A percentile compares a stretch with the other conserved stretches of the same genome.
Evolutionary conservation across 2,797 vertebrate species (phyloP).

Genomic region (Champsocephalus gunnari): DNA sequence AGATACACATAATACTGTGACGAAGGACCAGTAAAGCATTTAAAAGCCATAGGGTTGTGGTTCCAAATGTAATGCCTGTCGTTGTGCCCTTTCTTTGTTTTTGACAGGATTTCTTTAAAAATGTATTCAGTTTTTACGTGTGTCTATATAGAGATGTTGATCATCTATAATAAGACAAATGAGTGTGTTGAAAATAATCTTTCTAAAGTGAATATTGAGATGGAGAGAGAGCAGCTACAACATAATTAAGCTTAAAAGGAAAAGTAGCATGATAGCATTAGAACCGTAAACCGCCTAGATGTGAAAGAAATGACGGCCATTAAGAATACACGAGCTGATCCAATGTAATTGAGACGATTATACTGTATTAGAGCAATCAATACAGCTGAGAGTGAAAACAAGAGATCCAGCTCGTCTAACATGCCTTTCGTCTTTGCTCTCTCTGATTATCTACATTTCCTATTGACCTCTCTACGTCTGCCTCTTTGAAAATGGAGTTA

Average conservation of each 20-base stretch:
- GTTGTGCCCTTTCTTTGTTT: conserved; percentile 6
- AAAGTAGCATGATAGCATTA: conserved; percentile 49
- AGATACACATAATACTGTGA: not conserved
- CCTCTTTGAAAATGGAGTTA: conserved; percentile 51
- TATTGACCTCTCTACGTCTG: conserved; percentile 25
- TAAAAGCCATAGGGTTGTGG: not conserved
- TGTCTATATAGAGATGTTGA: conserved; percentile 17
- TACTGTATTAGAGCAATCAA: conserved; percentile 30
- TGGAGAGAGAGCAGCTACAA: conserved; percentile 41
- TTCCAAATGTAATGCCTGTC: conserved; percentile 4
- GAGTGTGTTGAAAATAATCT: conserved; percentile 31
- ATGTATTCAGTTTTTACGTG: conserved; percentile 1
- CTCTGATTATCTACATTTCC: conserved; percentile 11
- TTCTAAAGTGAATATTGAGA: conserved; percentile 32
- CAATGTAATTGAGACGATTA: conserved; percentile 42
- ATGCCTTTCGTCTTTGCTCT: conserved; percentile 22
- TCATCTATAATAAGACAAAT: conserved; percentile 24
- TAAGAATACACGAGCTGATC: conserved; percentile 28
- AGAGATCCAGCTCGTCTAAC: conserved; percentile 12
- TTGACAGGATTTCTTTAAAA: not conserved
- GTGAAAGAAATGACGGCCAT: conserved; percentile 10
- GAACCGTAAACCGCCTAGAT: conserved; percentile 37
- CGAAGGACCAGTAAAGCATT: conserved; percentile 5
- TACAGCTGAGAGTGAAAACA: conserved; percentile 35
- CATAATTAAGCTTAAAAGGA: conserved; percentile 49